Conservation (phyloP, 2,888 invertebrate genomes). For the Cryptocephalus primarius region DNA sequence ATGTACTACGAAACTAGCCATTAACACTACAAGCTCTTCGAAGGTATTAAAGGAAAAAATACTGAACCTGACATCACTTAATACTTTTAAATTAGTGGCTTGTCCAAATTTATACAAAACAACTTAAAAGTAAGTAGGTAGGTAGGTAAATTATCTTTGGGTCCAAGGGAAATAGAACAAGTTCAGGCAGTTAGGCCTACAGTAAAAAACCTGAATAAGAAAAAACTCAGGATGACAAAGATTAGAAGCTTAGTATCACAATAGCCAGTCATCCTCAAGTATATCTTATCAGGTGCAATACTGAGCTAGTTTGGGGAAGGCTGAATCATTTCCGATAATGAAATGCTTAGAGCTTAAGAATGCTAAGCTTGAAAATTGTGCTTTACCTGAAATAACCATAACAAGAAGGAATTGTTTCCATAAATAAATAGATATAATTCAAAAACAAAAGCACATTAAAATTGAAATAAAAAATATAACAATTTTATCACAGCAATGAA, state of each 20-base stretch:
- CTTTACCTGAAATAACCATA: not conserved
- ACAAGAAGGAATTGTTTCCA: not conserved
- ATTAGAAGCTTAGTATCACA: conserved; percentile 25
- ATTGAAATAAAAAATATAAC: too few relatives aligned
- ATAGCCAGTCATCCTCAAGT: conserved; percentile 19
- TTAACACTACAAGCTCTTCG: too few relatives aligned
- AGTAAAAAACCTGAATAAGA: conserved; percentile 19
- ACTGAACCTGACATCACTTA: too few relatives aligned
- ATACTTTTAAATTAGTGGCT: too few relatives aligned
- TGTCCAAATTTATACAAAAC: too few relatives aligned
- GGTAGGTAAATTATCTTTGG: not conserved
- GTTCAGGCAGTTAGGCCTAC: conserved; percentile 23
- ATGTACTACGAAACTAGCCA: too few relatives aligned
- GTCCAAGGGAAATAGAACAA: conserved; percentile 23
- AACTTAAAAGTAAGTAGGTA: too few relatives aligned
- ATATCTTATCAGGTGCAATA: conserved; percentile 21
- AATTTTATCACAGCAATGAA: too few relatives aligned
- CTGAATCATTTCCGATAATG: conserved; percentile 17
- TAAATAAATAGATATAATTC: too few relatives aligned
- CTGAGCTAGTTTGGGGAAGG: conserved; percentile 24
- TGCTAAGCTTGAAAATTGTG: conserved; percentile 10
- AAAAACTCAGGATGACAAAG: conserved; percentile 12
- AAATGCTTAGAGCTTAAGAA: conserved; percentile 9
- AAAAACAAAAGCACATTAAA: too few relatives aligned
- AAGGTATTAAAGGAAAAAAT: too few relatives aligned